Percentiles rank a stretch among this genome's conserved stretches.
phyloP scores from a whole-genome alignment of 2,113 vertebrate genomes.

The Notechis scutatus region DNA sequence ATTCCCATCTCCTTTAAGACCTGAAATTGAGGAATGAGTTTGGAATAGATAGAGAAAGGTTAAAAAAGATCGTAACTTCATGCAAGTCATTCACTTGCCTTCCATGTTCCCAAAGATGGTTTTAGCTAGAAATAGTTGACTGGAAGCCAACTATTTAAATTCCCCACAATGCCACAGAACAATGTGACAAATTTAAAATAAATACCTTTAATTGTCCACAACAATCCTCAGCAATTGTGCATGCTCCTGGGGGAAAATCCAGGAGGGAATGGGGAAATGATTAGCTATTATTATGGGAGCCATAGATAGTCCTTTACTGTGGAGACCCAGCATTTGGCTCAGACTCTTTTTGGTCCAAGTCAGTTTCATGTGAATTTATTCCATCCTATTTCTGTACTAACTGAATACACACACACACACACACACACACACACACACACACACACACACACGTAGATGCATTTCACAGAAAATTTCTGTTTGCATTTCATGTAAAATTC shows the following conservation, averaged over 20 bases:
- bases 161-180: background rate
- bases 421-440: no score
- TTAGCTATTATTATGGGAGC: background rate
- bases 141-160: background rate
- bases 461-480: background rate
- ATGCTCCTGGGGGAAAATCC: background rate
- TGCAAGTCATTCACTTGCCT: background rate
- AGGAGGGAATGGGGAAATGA: background rate
- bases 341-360: background rate
- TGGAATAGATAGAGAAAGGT: background rate
- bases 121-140: background rate
- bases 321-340: background rate
- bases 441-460: background rate
- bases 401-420: no score
- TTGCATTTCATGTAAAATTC: background rate
- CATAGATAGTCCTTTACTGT: background rate
- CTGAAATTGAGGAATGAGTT: constrained; percentile 53
- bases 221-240: background rate
- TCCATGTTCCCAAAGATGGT: background rate
- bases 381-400: background rate
- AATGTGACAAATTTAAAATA: background rate
- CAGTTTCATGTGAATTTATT: background rate
- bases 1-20: constrained; percentile 78
- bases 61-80: background rate
- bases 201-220: background rate